A percentile compares a stretch with the other conserved stretches of the same genome.
phyloP scores from a whole-genome alignment of 2,113 vertebrate species.

The Toxostoma redivivum region DNA sequence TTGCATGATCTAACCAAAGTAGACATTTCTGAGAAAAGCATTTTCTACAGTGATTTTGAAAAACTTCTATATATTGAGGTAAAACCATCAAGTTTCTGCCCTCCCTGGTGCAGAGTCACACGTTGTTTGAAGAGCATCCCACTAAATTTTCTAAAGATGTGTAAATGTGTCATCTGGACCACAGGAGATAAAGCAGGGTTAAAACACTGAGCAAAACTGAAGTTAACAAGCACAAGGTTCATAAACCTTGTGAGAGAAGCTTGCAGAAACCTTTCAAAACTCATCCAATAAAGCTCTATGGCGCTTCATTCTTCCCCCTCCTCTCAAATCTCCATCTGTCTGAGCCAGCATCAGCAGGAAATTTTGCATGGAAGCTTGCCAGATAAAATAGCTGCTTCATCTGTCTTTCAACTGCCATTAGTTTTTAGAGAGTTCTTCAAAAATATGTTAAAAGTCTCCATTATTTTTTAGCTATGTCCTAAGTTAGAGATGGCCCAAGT shows the following conservation, averaged over 20 bases:
- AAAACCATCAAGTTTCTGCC: not conserved
- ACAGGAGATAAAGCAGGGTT: slow-evolving; percentile 7
- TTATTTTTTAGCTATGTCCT: not conserved
- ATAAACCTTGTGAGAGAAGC: not conserved
- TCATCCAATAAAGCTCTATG: not conserved
- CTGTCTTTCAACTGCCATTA: slow-evolving; percentile 33
- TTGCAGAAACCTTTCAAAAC: slow-evolving; percentile 11
- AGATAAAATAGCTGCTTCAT: slow-evolving; percentile 43
- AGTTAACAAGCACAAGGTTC: slow-evolving; percentile 20
- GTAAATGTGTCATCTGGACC: not conserved
- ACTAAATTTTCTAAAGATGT: not conserved
- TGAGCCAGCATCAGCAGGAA: slow-evolving; percentile 26
- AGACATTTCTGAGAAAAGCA: not conserved
- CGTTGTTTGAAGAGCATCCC: not conserved
- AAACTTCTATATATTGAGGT: not conserved
- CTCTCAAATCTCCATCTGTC: slow-evolving; percentile 26
- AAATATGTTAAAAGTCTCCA: not conserved
- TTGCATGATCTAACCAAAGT: not conserved
- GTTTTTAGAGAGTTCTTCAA: not conserved
- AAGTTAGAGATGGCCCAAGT: not conserved
- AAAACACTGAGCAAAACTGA: slow-evolving; percentile 1
- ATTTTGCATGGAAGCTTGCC: slow-evolving; percentile 46
- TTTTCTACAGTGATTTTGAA: not conserved
- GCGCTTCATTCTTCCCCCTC: not conserved
- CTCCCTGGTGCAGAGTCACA: not conserved